Evolutionary conservation across 2,113 vertebrate species (phyloP), one percentile per base, ranked within the genome.

Genomic region (Xerus inauris): DNA sequence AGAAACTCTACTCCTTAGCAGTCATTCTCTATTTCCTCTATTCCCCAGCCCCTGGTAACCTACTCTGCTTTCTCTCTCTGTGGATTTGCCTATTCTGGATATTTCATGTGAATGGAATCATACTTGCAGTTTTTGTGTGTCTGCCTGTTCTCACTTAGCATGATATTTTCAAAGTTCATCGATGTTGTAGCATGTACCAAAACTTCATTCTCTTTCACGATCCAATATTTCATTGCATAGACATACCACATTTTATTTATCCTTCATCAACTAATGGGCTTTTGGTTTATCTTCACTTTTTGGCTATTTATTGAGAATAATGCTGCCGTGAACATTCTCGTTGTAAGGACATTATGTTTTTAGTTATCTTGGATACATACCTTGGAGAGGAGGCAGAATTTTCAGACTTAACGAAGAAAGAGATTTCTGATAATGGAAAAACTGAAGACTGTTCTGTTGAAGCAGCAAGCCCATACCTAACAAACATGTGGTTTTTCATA

Each of bases 161-260:
- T 89, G 30, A 30, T 77, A 32, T 85, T 76, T 81, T 87, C 86
- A 91, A n/a, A 40, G 35, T 79, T 80, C 19, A 28, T 65, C 30
- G 1, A 5, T 86, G 22, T n/a, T 86, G 40, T 82, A 79, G 72
- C 14, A 24, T 89, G 40, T 80, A 2, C 57, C 30, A 62, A 28
- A 57, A 79, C 40, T 80, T 83, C 32, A 38, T 90, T 87, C 22
- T 30, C 81, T 95, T 90, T 90, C 9, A 35, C 62, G 45, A 20
- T 26, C 32, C 92, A 59, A 65, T 93, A 67, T 90, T 84, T 80
- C 49, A 67, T 80, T 72, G 38, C 47, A 30, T 77, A 32, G 14
- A 30, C 87, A 65, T 54, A 59, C 12, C 64, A 45, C 51, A 94
- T 96, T 89, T 86, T 87, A 75, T 94, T 65, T 87, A 75, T 87